These are phyloP conservation scores for Drosophila auraria DNA, from an alignment of 1,140 invertebrate species.

Conservation along the genomic window DNA sequence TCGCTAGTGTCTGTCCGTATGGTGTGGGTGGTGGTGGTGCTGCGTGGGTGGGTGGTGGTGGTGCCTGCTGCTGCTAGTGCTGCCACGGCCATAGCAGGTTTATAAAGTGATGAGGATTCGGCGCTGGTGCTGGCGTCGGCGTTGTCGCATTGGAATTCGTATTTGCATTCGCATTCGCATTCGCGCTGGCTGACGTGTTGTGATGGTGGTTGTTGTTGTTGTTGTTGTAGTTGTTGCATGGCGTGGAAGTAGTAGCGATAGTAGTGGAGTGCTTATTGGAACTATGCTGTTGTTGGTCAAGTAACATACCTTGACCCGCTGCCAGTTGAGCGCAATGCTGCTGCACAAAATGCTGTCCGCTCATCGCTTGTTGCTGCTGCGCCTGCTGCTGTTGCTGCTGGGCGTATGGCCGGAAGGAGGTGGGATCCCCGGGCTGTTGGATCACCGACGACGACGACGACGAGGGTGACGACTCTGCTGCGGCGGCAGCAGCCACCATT, in stretches of 20 bases:
- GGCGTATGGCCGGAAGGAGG: conserved; percentile 80
- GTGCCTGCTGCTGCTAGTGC: conserved; percentile 53
- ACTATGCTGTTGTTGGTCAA: conserved; percentile 85
- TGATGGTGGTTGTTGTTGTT: conserved; percentile 75
- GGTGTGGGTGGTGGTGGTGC: conserved; percentile 51
- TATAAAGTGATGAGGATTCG: conserved; percentile 83
- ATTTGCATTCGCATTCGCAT: conserved; percentile 42
- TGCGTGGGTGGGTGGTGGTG: conserved; percentile 40
- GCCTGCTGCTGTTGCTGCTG: conserved; percentile 72
- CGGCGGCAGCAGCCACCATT: conserved; percentile 79
- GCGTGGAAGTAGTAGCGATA: conserved; percentile 73
- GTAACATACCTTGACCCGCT: conserved; percentile 84
- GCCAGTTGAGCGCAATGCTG: conserved; percentile 78
- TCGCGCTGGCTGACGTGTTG: conserved; percentile 59
- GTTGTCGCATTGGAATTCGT: conserved; percentile 14
- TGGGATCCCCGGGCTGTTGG: conserved; percentile 77
- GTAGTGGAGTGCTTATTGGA: conserved; percentile 82
- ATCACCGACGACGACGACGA: conserved; percentile 76
- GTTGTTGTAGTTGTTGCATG: conserved; percentile 83
- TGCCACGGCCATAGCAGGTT: conserved; percentile 84
- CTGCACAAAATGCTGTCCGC: conserved; percentile 73
- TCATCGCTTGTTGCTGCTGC: conserved; percentile 51
- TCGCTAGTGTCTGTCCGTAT: conserved; percentile 43
- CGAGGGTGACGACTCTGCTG: conserved; percentile 63
- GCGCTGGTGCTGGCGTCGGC: conserved; percentile 64